Base-by-base conservation (phyloP, 2,888 invertebrate species). In the Actias luna region DNA sequence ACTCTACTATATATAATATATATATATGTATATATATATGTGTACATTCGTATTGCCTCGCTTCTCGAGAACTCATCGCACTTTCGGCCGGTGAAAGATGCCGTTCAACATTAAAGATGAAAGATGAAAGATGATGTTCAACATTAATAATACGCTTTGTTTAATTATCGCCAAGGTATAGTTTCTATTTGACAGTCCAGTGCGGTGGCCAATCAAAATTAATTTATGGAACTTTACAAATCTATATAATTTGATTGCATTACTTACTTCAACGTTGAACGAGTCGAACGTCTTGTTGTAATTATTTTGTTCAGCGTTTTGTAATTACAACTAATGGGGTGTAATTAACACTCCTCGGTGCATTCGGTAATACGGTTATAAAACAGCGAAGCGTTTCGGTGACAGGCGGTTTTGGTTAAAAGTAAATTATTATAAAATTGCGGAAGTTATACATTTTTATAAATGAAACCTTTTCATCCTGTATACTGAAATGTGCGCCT, bases 61-160 rank as follows among this genome's bases (percentile, higher is more conserved):
- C n/a, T n/a, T n/a, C n/a, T 55, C 55, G 55, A 55, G 29, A 55
- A 29, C 29, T 27, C 16, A 16, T 8, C 64, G 62, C 68, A 71
- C 72, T 72, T 67, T 69, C 66, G 74, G 79, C 74, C 77, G 82
- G 80, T 80, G 83, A 82, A 76, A 82, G 79, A 81, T 76, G 73
- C 55, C 10, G 55, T 55, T 29, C 29, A n/a, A n/a, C n/a, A n/a
- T n/a, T n/a, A n/a, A n/a, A n/a, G n/a, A n/a, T n/a, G n/a, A n/a
- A n/a, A n/a, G n/a, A n/a, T n/a, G n/a, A n/a, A n/a, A n/a, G n/a
- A 36, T 59, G 25, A 59, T 59, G 33, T 36, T 18, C 8, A 5
- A 27, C 55, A 55, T 55, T 55, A 55, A 55, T 55, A 55, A 55
- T 29, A 29, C 18, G 55, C 55, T 29, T 55, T 55, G 55, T 55